A percentile compares a stretch with the other conserved stretches of the same genome.
Evolutionary conservation across 2,888 invertebrate genomes (phyloP).

Genomic region (Luperina nickerlii): DNA sequence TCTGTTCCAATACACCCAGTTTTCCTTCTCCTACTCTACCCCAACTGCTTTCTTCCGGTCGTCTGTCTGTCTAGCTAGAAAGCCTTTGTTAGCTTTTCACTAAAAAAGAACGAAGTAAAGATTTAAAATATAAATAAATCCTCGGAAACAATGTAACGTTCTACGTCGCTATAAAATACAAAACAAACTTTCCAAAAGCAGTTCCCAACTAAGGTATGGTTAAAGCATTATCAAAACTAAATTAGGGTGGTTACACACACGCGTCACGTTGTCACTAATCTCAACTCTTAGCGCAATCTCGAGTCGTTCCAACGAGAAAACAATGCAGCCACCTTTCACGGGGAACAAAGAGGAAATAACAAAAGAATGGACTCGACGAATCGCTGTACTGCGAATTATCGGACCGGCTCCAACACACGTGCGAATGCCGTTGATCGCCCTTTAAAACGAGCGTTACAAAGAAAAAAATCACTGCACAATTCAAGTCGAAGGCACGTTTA

Average conservation of each 20-base stretch:
- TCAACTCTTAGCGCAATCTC: slow-evolving; percentile 88
- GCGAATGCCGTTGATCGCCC: slow-evolving; percentile 77
- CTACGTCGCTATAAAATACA: slow-evolving; percentile 52
- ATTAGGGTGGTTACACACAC: slow-evolving; percentile 82
- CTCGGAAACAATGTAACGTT: slow-evolving; percentile 35
- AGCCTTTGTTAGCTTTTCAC: slow-evolving; percentile 17
- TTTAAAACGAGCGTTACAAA: slow-evolving; percentile 79
- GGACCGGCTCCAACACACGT: slow-evolving; percentile 78
- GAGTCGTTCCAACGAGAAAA: slow-evolving; percentile 84
- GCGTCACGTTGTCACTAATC: slow-evolving; percentile 88
- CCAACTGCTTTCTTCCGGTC: slow-evolving; percentile 9
- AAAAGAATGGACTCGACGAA: slow-evolving; percentile 87
- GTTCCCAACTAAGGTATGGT: slow-evolving; percentile 67
- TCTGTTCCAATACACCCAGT: neutral
- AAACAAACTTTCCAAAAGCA: slow-evolving; percentile 65
- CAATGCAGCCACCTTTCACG: slow-evolving; percentile 87
- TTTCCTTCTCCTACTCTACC: neutral
- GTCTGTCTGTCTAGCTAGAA: neutral
- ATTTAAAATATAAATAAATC: slow-evolving; percentile 26
- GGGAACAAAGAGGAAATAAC: slow-evolving; percentile 86
- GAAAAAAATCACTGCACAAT: slow-evolving; percentile 68
- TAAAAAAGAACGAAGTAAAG: slow-evolving; percentile 9
- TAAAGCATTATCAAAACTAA: slow-evolving; percentile 78
- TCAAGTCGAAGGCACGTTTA: slow-evolving; percentile 61
- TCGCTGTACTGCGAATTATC: slow-evolving; percentile 84